Base-by-base conservation (phyloP, 2,888 invertebrate genomes). In the Biston stratarius region DNA sequence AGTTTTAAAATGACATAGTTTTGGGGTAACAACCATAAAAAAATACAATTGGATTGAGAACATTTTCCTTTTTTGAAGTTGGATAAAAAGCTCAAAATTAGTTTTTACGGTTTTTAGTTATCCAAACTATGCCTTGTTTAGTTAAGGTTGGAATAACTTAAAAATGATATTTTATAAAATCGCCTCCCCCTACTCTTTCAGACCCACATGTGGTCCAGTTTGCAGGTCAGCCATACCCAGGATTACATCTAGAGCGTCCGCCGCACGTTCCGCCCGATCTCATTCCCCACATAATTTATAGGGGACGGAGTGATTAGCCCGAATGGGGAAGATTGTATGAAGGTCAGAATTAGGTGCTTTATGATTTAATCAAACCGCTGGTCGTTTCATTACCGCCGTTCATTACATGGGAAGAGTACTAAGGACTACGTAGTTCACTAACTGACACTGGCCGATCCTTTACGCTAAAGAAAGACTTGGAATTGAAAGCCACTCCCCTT, bases 251-350 rank as follows among this genome's bases (percentile, higher is more conserved):
- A 55, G 67, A 51, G 62, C 69, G 69, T 60, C 72, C 77, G 76
- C 62, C 62, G 67, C 69, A 76, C 73, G 75, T 72, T 75, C 76
- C 74, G 76, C 34, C 34, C 51, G 76, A 78, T 77, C 77, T 77
- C 77, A 76, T 76, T 76, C 78, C 74, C 62, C 57, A 69, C 70
- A 55, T 72, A 72, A 79, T 77, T 77, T 77, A 80, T 77, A 72
- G 69, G 61, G 72, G 74, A 69, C 75, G 57, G 40, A 61, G 67
- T 71, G 72, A 71, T 71, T 70, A 73, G 48, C n/a, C 14, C 38
- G 38, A 68, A 71, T 64, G 45, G 33, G 7, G 56, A 58, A 24
- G 40, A 53, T 40, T 55, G 42, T 33, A 33, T 44, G 42, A 42
- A 55, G 55, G 55, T 24, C 38, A 38, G 36, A 44, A 52, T 63